These are phyloP conservation scores for Triops longicaudatus DNA, from an alignment of 1,140 invertebrate genomes.

Conservation along the genomic window DNA sequence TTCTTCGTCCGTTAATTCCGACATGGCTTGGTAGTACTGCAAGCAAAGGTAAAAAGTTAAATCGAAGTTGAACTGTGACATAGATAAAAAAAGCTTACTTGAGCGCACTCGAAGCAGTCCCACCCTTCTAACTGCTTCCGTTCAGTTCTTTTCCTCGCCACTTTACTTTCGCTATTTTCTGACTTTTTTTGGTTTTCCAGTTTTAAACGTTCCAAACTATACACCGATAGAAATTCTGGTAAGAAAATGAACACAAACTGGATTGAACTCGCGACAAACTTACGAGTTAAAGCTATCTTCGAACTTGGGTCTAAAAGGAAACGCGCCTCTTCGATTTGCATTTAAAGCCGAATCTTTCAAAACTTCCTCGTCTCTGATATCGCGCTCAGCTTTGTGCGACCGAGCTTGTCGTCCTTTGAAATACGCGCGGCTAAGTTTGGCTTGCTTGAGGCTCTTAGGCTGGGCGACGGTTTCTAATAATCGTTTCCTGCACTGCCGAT, in stretches of 20 bases:
- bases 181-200: background rate
- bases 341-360: background rate
- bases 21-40: background rate
- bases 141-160: background rate
- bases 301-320: background rate
- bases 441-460: background rate
- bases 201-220: background rate
- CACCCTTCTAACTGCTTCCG: background rate
- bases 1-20: background rate
- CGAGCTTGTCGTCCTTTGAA: background rate
- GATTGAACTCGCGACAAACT: background rate
- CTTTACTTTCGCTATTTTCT: background rate
- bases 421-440: background rate
- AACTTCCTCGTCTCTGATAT: background rate
- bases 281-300: conserved; percentile 4
- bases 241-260: no score
- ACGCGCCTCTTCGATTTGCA: background rate
- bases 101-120: background rate
- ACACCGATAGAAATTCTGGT: background rate
- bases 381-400: background rate
- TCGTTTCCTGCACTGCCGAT: background rate
- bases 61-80: background rate
- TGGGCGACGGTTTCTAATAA: background rate
- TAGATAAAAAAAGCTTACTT: background rate
- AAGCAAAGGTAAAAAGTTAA: background rate